Conservation (phyloP, 2,113 vertebrate species). For the Arvicanthis niloticus region DNA sequence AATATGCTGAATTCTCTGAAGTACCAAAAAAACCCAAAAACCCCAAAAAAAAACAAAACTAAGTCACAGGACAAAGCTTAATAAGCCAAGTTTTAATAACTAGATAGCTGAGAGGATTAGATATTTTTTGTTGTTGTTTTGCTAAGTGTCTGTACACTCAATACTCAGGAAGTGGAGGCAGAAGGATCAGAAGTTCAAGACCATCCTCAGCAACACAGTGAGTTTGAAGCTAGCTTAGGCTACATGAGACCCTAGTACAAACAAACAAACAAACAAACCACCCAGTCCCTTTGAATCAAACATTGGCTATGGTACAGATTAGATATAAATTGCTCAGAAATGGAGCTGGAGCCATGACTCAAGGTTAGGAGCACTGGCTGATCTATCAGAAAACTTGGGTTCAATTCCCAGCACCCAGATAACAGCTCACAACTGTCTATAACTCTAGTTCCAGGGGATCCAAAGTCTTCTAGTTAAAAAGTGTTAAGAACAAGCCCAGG, state of each 20-base stretch:
- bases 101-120: background rate
- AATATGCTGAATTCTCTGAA: background rate
- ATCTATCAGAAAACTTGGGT: background rate
- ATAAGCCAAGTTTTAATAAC: background rate
- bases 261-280: background rate
- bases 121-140: background rate
- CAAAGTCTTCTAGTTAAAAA: background rate
- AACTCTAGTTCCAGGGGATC: background rate
- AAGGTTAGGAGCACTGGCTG: background rate
- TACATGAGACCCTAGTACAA: background rate
- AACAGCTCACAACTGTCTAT: background rate
- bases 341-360: background rate
- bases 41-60: background rate
- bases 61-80: constrained; percentile 32
- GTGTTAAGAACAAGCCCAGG: background rate
- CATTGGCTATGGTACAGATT: background rate
- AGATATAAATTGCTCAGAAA: constrained; percentile 34
- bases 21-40: background rate
- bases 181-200: background rate
- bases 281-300: constrained; percentile 3
- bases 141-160: background rate
- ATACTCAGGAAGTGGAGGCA: background rate
- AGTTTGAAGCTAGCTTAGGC: background rate
- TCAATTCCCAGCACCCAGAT: background rate
- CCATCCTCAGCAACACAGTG: background rate